Evolutionary conservation across 2,888 invertebrate genomes (phyloP).

Genomic region (Syritta pipiens): DNA sequence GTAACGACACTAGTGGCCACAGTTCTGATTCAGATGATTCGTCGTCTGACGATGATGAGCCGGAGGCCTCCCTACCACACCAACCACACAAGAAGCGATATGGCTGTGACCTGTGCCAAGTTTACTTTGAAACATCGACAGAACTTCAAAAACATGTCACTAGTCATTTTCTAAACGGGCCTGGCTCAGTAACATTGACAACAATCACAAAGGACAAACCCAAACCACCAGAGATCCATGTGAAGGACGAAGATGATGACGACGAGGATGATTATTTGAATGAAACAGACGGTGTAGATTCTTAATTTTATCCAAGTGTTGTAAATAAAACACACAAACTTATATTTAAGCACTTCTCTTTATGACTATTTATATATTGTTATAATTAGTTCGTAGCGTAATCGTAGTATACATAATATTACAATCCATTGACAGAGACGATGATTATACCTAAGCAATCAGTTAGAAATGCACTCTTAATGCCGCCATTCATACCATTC

Average conservation of each 20-base stretch:
- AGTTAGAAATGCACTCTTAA: neutral
- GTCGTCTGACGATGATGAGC: slow-evolving; percentile 70
- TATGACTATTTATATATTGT: slow-evolving; percentile 62
- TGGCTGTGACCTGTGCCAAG: slow-evolving; percentile 79
- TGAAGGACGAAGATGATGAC: slow-evolving; percentile 23
- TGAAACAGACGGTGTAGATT: slow-evolving; percentile 40
- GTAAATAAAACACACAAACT: slow-evolving; percentile 55
- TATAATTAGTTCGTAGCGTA: slow-evolving; percentile 40
- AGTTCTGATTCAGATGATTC: slow-evolving; percentile 55
- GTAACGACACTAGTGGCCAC: slow-evolving; percentile 58
- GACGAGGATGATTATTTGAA: slow-evolving; percentile 43
- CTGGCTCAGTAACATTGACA: slow-evolving; percentile 74
- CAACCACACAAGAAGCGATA: slow-evolving; percentile 72
- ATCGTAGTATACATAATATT: slow-evolving; percentile 6
- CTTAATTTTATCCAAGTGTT: slow-evolving; percentile 41
- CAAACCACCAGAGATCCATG: slow-evolving; percentile 51
- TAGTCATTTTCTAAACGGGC: slow-evolving; percentile 79
- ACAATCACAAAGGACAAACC: slow-evolving; percentile 71
- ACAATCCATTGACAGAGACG: slow-evolving; percentile 18
- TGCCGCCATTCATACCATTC: slow-evolving; percentile 29
- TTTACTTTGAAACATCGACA: slow-evolving; percentile 77
- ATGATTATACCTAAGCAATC: slow-evolving; percentile 16
- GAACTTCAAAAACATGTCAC: slow-evolving; percentile 78
- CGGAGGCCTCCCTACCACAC: slow-evolving; percentile 27
- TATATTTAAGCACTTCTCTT: slow-evolving; percentile 44